Conservation (phyloP, 1,140 invertebrate species). For the Meloidogyne hapla region DNA sequence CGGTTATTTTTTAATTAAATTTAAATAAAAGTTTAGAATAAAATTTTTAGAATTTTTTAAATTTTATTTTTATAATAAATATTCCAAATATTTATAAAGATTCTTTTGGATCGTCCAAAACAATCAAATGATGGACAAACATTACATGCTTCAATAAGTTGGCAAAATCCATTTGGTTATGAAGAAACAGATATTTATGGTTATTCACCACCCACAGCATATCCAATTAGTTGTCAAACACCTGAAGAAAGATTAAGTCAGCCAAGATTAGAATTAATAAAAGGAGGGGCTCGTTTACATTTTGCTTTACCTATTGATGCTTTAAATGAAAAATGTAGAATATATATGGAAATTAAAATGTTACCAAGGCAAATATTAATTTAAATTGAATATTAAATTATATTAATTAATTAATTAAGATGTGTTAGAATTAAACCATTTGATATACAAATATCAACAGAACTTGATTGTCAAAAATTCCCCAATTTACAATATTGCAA, state of each 20-base stretch:
- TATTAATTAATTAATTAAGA: slow-evolving; percentile 16
- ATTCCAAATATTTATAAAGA: slow-evolving; percentile 42
- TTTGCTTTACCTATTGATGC: slow-evolving; percentile 45
- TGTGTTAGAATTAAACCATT: slow-evolving; percentile 50
- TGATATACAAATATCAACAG: slow-evolving; percentile 48
- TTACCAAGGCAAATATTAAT: slow-evolving; percentile 21
- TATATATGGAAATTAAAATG: slow-evolving; percentile 48
- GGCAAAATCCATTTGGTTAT: slow-evolving; percentile 46
- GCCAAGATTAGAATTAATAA: slow-evolving; percentile 46
- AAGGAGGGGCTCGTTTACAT: slow-evolving; percentile 50
- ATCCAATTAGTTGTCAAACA: slow-evolving; percentile 48
- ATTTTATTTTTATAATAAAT: too few relatives aligned
- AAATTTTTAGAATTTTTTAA: not conserved
- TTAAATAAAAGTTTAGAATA: not conserved
- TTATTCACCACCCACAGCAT: slow-evolving; percentile 45
- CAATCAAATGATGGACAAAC: slow-evolving; percentile 44
- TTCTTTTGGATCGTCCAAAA: slow-evolving; percentile 43
- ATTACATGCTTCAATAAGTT: slow-evolving; percentile 47
- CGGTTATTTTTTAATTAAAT: slow-evolving; percentile 23
- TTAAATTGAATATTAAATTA: not conserved
- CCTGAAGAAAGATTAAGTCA: slow-evolving; percentile 42
- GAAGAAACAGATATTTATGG: slow-evolving; percentile 48
- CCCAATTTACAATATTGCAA: slow-evolving; percentile 41
- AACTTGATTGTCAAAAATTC: slow-evolving; percentile 50
- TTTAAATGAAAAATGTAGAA: slow-evolving; percentile 44